Evolutionary conservation across 2,888 invertebrate genomes (phyloP), one percentile per base, ranked within the genome.

Genomic region (Spodoptera exigua): DNA sequence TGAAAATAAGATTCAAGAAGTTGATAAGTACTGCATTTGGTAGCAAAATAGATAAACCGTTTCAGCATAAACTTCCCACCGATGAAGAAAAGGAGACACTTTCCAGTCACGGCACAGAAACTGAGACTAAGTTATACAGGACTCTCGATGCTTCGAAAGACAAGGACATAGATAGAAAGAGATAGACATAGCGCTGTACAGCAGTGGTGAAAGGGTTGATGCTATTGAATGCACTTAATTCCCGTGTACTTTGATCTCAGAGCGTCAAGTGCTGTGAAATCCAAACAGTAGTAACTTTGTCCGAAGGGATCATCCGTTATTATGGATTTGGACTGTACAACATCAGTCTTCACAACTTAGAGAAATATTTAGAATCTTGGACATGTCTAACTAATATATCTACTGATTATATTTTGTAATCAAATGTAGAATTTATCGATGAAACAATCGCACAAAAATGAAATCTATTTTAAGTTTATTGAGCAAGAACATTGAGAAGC

Each of bases 201-300:
- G 7, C 32, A 53, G 44, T 61, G 48, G 27, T 61, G 43, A 61
- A 70, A 57, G 63, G 63, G 52, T 62, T 60, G 46, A 35, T 61
- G 66, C 62, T 69, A 70, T 74, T 72, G 70, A 70, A 65, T 62
- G 52, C 60, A 61, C 66, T 77, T 62, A 61, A 71, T 61, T 44
- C 37, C 21, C 49, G 16, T 40, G 60, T 46, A 60, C 66, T 74
- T 74, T 73, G 70, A 74, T 67, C 63, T 56, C 52, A 39, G 37
- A 27, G 32, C 46, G 21, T 51, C 51, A 54, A 64, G 47, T 64
- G 51, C 48, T 52, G 43, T 57, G 41, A 54, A 61, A 49, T 59
- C 12, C 43, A 49, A 61, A 65, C 47, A 53, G 37, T 37, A 48
- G 35, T 44, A 35, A 32, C 52, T 45, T 52, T 49, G 45, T 57